These are phyloP conservation scores for Scortum barcoo DNA, from an alignment of 2,113 vertebrate species.

Conservation along the genomic window DNA sequence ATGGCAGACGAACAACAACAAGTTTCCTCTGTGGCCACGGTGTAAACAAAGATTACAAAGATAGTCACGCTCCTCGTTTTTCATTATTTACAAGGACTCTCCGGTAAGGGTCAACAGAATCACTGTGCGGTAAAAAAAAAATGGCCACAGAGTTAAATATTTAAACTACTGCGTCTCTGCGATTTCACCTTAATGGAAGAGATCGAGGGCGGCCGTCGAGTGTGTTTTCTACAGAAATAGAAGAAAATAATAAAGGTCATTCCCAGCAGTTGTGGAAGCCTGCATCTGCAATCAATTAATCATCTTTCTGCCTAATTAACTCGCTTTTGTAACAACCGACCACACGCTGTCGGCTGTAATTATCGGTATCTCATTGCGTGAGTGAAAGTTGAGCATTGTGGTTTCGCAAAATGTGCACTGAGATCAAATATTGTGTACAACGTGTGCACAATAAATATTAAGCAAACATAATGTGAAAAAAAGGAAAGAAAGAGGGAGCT, in stretches of 20 bases:
- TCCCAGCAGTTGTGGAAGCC: not conserved
- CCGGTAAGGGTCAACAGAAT: not conserved
- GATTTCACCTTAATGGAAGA: not conserved
- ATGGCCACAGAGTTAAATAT: constrained; percentile 11
- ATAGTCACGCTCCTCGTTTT: not conserved
- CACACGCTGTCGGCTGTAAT: not conserved
- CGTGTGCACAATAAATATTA: not conserved
- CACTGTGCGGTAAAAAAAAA: not conserved
- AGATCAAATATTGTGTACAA: not conserved
- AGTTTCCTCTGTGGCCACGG: not conserved
- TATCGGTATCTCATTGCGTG: not conserved
- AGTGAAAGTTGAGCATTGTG: too few relatives aligned
- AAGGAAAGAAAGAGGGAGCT: not conserved
- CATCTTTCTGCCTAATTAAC: constrained; percentile 14
- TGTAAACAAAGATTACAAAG: constrained; percentile 22
- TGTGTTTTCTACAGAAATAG: not conserved
- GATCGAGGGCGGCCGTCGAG: not conserved
- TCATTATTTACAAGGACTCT: not conserved
- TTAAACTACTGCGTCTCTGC: not conserved
- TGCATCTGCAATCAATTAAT: not conserved
- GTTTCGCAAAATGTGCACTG: not conserved
- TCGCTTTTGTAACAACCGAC: constrained; percentile 10
- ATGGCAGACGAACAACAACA: not conserved
- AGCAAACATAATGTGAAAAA: accelerated
- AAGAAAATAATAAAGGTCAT: constrained; percentile 8